A percentile compares a stretch with the other conserved stretches of the same genome.
These are phyloP conservation scores for Syrmaticus mikado DNA, from an alignment of 2,113 vertebrate genomes.

Conservation along the genomic window DNA sequence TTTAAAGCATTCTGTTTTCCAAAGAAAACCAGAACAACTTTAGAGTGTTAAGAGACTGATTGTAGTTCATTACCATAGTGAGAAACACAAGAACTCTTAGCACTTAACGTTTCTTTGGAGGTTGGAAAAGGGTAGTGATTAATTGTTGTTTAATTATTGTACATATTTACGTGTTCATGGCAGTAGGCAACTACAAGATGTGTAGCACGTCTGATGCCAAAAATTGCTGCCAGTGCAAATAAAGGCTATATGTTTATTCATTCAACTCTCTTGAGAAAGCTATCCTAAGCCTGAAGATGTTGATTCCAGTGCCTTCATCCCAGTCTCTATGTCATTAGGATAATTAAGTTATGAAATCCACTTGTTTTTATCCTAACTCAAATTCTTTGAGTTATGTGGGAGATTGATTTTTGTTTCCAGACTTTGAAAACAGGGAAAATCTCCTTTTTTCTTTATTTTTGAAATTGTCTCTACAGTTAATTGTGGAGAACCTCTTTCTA, in stretches of 20 bases:
- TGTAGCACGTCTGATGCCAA: not conserved
- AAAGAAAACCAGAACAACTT: not conserved
- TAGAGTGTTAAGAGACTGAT: not conserved
- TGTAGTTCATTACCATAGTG: not conserved
- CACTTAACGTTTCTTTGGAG: not conserved
- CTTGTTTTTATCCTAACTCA: not conserved
- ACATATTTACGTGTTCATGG: not conserved
- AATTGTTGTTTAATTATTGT: not conserved
- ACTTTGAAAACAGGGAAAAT: not conserved
- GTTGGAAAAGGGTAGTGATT: not conserved
- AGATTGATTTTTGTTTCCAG: accelerated
- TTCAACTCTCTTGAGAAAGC: not conserved
- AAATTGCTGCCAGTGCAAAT: not conserved
- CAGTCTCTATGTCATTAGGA: not conserved
- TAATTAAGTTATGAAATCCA: not conserved
- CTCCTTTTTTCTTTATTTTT: not conserved
- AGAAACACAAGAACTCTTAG: not conserved
- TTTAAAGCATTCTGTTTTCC: not conserved
- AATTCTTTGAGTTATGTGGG: not conserved
- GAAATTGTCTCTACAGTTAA: not conserved
- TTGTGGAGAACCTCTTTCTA: not conserved
- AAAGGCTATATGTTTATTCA: not conserved
- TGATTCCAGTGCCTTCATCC: not conserved
- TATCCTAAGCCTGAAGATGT: not conserved
- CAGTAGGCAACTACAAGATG: not conserved